A percentile compares a stretch with the other conserved stretches of the same genome.
Conservation (phyloP, 2,888 invertebrate species). For the Blera fallax region DNA sequence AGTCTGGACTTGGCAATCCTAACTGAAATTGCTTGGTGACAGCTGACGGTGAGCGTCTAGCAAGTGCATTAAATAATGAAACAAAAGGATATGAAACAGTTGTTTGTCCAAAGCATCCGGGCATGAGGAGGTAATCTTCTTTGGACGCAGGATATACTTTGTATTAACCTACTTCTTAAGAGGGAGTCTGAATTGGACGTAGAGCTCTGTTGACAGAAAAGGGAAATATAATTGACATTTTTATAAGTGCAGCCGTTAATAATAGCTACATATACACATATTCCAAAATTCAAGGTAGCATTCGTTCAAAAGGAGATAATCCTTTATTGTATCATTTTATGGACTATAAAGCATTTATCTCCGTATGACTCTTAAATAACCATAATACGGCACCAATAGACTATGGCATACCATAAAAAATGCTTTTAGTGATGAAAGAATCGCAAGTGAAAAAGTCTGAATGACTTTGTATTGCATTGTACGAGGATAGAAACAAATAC, state of each 20-base stretch:
- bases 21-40: slow-evolving; percentile 44
- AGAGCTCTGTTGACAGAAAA: neutral
- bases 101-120: slow-evolving; percentile 13
- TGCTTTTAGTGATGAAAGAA: too few species aligned
- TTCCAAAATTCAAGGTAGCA: too few species aligned
- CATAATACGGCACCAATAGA: too few species aligned
- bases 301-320: too few species aligned
- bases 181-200: neutral
- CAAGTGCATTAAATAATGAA: slow-evolving; percentile 54
- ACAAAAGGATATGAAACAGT: slow-evolving; percentile 30
- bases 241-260: neutral
- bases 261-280: neutral
- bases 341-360: too few species aligned
- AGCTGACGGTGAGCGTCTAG: slow-evolving; percentile 36
- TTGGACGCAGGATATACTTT: slow-evolving; percentile 6
- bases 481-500: too few species aligned
- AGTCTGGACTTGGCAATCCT: slow-evolving; percentile 16
- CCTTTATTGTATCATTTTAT: too few species aligned
- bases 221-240: neutral
- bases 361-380: too few species aligned
- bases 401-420: too few species aligned
- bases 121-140: slow-evolving; percentile 11
- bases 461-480: too few species aligned
- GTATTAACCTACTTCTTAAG: slow-evolving; percentile 41
- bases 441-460: too few species aligned